Conservation (phyloP, 2,113 vertebrate species). For the Craseonycteris thonglongyai region DNA sequence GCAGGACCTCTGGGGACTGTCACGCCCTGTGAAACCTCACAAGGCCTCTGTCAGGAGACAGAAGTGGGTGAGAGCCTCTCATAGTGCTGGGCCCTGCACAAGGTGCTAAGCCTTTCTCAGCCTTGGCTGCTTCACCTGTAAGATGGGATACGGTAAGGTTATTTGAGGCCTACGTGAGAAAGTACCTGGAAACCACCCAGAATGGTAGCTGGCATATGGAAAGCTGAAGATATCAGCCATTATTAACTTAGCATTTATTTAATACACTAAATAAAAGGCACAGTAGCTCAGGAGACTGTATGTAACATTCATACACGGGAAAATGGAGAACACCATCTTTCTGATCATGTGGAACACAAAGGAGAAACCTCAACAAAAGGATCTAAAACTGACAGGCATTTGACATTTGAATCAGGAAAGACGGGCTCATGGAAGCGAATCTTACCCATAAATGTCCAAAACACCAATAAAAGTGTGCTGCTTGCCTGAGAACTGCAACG, state of each 20-base stretch:
- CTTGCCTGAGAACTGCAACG: constrained; percentile 88
- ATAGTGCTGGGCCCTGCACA: background rate
- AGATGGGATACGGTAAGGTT: background rate
- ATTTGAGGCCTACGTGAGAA: background rate
- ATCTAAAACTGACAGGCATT: background rate
- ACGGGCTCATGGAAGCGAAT: background rate
- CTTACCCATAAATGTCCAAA: constrained; percentile 98
- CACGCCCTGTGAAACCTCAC: rapidly evolving
- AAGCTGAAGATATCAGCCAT: background rate
- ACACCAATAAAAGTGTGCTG: constrained; percentile 96
- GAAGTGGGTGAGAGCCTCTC: background rate
- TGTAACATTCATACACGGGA: background rate
- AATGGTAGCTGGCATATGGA: rapidly evolving
- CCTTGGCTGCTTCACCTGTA: background rate
- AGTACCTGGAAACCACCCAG: background rate
- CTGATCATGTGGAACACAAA: background rate
- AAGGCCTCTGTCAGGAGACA: background rate
- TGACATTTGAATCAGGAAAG: background rate
- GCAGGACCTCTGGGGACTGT: background rate
- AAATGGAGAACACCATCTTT: background rate
- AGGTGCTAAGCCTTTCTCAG: background rate
- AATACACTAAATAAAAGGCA: background rate
- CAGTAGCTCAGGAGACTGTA: background rate
- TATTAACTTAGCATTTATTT: background rate
- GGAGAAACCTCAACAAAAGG: background rate